Evolutionary conservation across 2,888 invertebrate genomes (phyloP), one percentile per base, ranked within the genome.

Genomic region (Hybos culiciformis): DNA sequence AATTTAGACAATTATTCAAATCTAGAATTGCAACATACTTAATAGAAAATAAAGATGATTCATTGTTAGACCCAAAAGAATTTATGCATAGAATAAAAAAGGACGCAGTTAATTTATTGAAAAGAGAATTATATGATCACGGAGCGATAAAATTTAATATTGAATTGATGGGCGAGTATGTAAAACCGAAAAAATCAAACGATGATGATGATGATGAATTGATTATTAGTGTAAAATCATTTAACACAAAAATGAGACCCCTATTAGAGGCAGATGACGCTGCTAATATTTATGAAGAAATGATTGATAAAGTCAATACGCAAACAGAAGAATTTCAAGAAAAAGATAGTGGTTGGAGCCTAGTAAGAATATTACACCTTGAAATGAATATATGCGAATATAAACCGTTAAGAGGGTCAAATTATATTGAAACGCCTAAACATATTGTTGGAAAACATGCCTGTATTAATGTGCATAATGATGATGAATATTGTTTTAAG

Each of bases 271-370:
- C 7, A 14, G 24, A 38, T 9, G 15, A 15, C 7, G 8, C 23
- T n/a, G 8, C 23, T 29, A 15, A 26, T 12, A 5, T 15, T 26
- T 29, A 29, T 29, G 29, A 39, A 12, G 19, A 15, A 14, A 26
- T 39, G 26, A 29, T 17, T 6, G 17, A 29, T 17, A 9, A 29
- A 29, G 29, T 39, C 9, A 17, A 8, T 14, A 7, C 15, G 6
- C 9, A 19, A 23, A 20, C 51, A 17, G 52, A 54, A 42, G 52
- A 53, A 38, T 56, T 54, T 44, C 49, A 53, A 38, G 51, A 54
- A 15, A 43, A 45, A 5, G 49, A 50, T 15, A 49, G 46, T 20
- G 53, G 53, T 3, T 54, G 52, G 53, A 37, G 50, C 1, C 38
- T 55, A 18, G 4, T 32, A 11, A 19, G 23, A 32, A 17, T 40